A percentile compares a stretch with the other conserved stretches of the same genome.
phyloP scores from a whole-genome alignment of 2,113 vertebrate genomes.

The Dipodomys merriami region DNA sequence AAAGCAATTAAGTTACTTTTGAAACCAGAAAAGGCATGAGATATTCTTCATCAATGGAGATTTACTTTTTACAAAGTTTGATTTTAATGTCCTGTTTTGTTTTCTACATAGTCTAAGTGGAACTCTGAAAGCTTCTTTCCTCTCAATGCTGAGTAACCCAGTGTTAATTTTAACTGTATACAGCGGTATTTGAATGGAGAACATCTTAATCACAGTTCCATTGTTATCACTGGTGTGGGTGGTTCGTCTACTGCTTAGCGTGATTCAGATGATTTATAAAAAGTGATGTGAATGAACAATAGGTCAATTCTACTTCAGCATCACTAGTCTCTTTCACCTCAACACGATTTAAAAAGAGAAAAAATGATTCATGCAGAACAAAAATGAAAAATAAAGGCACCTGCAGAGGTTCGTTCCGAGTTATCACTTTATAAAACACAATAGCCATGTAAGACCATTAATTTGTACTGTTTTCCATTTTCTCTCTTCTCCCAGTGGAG shows the following conservation, averaged over 20 bases:
- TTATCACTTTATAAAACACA: not conserved
- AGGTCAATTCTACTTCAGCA: not conserved
- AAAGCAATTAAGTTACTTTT: not conserved
- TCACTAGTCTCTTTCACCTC: not conserved
- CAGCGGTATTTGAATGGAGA: not conserved
- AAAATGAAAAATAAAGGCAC: not conserved
- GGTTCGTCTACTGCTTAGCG: not conserved
- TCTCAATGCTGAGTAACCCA: not conserved
- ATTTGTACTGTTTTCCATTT: not conserved
- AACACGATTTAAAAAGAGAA: not conserved
- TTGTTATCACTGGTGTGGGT: not conserved
- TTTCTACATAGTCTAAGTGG: not conserved
- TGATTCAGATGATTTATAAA: not conserved
- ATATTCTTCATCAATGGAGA: not conserved
- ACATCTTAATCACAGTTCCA: not conserved
- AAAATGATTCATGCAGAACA: not conserved
- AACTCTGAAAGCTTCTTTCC: not conserved
- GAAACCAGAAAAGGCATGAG: not conserved
- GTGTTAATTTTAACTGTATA: not conserved
- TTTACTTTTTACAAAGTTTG: not conserved
- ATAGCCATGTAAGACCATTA: not conserved
- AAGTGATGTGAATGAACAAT: not conserved
- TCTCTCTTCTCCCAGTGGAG: not conserved
- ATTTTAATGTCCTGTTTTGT: conserved; percentile 11
- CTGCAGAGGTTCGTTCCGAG: not conserved